These are phyloP conservation scores for Sitta europaea DNA, from an alignment of 2,113 vertebrate genomes.

Conservation along the genomic window DNA sequence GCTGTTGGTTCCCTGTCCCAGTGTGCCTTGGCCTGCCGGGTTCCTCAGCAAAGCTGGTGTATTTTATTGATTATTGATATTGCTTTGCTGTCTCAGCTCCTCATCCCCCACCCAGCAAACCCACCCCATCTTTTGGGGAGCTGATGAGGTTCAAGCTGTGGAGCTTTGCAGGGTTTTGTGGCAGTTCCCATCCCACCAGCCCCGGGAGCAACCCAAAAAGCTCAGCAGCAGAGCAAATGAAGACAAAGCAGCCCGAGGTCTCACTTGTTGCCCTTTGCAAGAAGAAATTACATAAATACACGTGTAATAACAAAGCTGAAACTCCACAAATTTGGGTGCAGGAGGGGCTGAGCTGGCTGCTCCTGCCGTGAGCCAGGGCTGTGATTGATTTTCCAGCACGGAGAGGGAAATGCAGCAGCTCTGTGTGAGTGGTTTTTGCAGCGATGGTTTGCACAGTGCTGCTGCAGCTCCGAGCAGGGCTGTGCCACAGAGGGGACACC, in stretches of 20 bases:
- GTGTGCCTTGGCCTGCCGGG: neutral
- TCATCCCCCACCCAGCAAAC: neutral
- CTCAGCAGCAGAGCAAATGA: neutral
- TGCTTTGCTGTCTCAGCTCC: neutral
- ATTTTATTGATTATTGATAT: neutral
- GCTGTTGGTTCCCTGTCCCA: neutral
- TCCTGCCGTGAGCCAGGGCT: neutral
- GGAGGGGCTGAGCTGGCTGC: neutral
- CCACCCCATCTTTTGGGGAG: rapidly evolving
- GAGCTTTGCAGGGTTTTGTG: neutral
- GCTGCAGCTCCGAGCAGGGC: neutral
- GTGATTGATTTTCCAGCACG: neutral
- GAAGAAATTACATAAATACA: neutral
- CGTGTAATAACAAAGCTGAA: neutral
- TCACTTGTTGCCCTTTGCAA: neutral
- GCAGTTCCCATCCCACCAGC: neutral
- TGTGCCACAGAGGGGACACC: neutral
- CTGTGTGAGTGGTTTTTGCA: rapidly evolving
- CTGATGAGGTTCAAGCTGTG: neutral
- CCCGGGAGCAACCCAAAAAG: neutral
- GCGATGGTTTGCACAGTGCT: rapidly evolving
- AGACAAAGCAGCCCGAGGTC: neutral
- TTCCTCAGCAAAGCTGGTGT: neutral
- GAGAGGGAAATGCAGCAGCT: neutral
- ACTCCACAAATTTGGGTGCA: neutral